phyloP scores from a whole-genome alignment of 2,888 invertebrate species.

The Drosophila limbata region DNA sequence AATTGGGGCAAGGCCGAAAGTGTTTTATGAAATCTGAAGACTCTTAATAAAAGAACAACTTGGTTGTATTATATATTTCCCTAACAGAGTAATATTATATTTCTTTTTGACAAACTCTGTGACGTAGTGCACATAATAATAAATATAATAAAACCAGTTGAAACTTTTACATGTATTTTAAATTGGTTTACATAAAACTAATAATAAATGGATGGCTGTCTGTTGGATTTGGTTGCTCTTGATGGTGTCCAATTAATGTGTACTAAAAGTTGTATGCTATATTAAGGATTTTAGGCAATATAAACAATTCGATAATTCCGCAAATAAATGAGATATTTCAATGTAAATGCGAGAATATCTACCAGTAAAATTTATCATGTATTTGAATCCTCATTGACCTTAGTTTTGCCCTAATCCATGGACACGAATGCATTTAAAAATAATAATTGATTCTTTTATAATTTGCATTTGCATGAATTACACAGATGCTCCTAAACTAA shows the following conservation, averaged over 20 bases:
- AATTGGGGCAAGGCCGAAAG: too few species aligned
- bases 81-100: too few species aligned
- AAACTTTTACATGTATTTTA: neutral
- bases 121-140: too few species aligned
- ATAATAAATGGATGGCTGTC: neutral
- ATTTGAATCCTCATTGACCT: neutral
- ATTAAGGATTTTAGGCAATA: neutral
- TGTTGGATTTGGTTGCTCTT: neutral
- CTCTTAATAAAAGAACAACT: too few species aligned
- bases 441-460: neutral
- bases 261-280: neutral
- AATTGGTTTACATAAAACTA: neutral
- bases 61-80: too few species aligned
- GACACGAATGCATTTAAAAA: neutral
- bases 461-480: neutral
- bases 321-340: neutral
- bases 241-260: neutral
- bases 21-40: too few species aligned
- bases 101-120: too few species aligned
- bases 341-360: neutral
- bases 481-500: neutral
- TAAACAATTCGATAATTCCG: neutral
- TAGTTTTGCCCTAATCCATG: neutral
- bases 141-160: too few species aligned
- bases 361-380: neutral